Base-by-base conservation (phyloP, 2,888 invertebrate genomes). In the Pollenia angustigena region DNA sequence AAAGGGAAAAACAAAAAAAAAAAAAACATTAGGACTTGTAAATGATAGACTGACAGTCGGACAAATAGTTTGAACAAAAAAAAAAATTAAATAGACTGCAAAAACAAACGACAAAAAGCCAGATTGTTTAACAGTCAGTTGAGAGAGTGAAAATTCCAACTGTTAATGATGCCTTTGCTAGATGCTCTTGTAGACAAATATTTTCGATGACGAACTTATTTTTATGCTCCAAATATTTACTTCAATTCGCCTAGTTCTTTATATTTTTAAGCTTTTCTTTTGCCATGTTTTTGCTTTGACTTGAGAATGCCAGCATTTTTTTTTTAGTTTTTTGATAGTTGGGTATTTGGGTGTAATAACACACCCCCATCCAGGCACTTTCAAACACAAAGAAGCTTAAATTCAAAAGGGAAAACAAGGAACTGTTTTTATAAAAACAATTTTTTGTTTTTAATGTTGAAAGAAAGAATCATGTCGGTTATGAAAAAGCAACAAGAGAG, bases 151-250 rank as follows among this genome's bases (percentile, higher is more conserved):
- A 69, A 72, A 68, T 52, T 66, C 46, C 68, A 40, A 68, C 54
- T 81, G 62, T 78, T 68, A 85, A 76, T 76, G 76, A 76, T 50
- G 81, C 50, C n/a, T 81, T 46, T 69, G 32, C 46, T 14, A 12
- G 18, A 18, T 18, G 42, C 56, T 56, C 46, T 54, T 76, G 46
- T 10, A 18, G 16, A 42, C 42, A 6, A 32, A 32, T 32, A 42
- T 54, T 69, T 76, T 62, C 66, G 52, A 62, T 32, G 52, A n/a
- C 9, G 54, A 52, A 78, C 40, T 78, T 66, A 60, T 82, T 81
- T 85, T 79, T 69, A 74, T 82, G 85, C 82, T 85, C 82, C 62
- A 82, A 79, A 82, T 79, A 82, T 85, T 79, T 76, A 54, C 78
- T 80, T 75, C 69, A 69, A 64, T 79, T 82, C 54, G 71, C 11